Base-by-base conservation (phyloP, 2,888 invertebrate genomes). In the Exephanes ischioxanthus region DNA sequence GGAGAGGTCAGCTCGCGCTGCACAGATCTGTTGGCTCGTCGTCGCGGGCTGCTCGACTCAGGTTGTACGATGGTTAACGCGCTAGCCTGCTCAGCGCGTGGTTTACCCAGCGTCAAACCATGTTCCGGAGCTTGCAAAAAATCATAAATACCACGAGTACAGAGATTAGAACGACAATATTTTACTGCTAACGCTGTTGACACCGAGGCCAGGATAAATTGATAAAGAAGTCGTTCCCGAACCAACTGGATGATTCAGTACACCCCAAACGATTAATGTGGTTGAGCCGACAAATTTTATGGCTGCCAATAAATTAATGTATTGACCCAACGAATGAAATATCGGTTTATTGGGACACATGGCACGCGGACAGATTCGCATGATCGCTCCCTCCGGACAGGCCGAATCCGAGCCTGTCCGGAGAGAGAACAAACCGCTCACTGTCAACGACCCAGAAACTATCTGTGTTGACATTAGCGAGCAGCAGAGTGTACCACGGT, bases 101-200 rank as follows among this genome's bases (percentile, higher is more conserved):
- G 80, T 76, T 80, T 58, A 45, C 45, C 76, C 41, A 61, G 66
- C 66, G 53, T 63, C 67, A 79, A 78, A 79, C 82, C 63, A 66
- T 63, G 66, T 66, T 66, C 51, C 11, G 37, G 30, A 48, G 53
- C 66, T 48, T 55, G 53, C 53, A 11, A 19, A 11, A 19, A 16
- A 55, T 19, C 37, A 63, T 45, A 16, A 73, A 26, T 45, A 37
- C 41, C 0, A 19, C 19, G 67, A 41, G 41, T 41, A 7, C 22
- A 45, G 5, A 22, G 26, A 19, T 41, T n/a, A 22, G 67, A 22
- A 6, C 19, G n/a, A 14, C 41, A 41, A 67, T 19, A 67, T 67
- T 67, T 67, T 2, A 45, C 67, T 9, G 16, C 19, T 19, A 11
- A 41, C 9, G 41, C n/a, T 19, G 5, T 63, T 16, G 30, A 2